Conservation (phyloP, 2,888 invertebrate genomes). For the Spatulosminthurus flaviceps region DNA sequence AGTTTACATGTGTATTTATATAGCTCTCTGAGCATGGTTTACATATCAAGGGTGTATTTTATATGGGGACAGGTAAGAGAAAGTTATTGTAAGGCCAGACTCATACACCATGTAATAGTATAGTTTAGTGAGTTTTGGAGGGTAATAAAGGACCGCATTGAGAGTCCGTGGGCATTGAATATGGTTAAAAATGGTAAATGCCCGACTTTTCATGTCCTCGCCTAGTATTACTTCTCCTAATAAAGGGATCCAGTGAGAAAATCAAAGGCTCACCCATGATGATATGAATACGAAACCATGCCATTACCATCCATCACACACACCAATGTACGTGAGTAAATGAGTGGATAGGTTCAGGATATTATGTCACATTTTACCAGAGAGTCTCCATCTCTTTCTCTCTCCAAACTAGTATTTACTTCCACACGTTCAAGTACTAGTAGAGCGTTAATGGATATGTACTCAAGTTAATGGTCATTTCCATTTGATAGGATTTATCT, state of each 20-base stretch:
- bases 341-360: background rate
- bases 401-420: slow-evolving; percentile 18
- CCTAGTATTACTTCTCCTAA: slow-evolving; percentile 41
- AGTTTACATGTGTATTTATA: too few species aligned
- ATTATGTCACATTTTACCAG: slow-evolving; percentile 10
- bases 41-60: too few species aligned
- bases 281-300: slow-evolving; percentile 51
- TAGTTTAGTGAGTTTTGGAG: too few species aligned
- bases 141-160: slow-evolving; percentile 37
- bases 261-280: slow-evolving; percentile 54
- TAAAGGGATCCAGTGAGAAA: slow-evolving; percentile 52
- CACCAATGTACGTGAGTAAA: background rate
- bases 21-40: background rate
- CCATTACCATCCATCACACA: slow-evolving; percentile 41
- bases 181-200: slow-evolving; percentile 30
- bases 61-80: background rate
- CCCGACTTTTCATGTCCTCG: slow-evolving; percentile 41
- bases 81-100: slow-evolving; percentile 13
- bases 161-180: slow-evolving; percentile 19
- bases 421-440: background rate
- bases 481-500: slow-evolving; percentile 23
- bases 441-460: background rate
- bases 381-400: too few species aligned
- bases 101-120: slow-evolving; percentile 43
- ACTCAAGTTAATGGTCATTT: slow-evolving; percentile 32